A percentile compares a stretch with the other conserved stretches of the same genome.
Conservation (phyloP, 2,888 invertebrate genomes). For the Heliconius charithonia region DNA sequence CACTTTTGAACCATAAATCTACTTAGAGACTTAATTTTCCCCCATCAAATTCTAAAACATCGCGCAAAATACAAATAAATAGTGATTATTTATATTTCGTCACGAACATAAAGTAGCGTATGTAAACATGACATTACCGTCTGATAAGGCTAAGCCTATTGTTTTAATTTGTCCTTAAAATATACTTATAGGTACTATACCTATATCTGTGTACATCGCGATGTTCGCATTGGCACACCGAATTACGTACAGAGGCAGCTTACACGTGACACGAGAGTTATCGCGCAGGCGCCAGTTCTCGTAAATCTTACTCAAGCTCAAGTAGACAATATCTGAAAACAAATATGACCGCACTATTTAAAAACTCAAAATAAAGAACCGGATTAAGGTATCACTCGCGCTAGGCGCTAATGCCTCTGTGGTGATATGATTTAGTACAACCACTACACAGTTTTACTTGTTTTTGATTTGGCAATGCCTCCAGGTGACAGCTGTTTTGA, state of each 20-base stretch:
- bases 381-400: slow-evolving; percentile 80
- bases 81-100: slow-evolving; percentile 22
- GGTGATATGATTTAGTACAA: slow-evolving; percentile 78
- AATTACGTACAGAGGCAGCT: slow-evolving; percentile 80
- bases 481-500: slow-evolving; percentile 74
- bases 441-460: slow-evolving; percentile 65
- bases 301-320: slow-evolving; percentile 77
- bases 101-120: slow-evolving; percentile 57
- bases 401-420: slow-evolving; percentile 67
- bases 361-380: slow-evolving; percentile 82
- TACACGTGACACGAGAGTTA: slow-evolving; percentile 76
- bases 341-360: slow-evolving; percentile 83
- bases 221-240: slow-evolving; percentile 80
- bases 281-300: slow-evolving; percentile 78
- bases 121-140: slow-evolving; percentile 66
- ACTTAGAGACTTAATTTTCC: slow-evolving; percentile 29
- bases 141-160: slow-evolving; percentile 78
- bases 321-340: slow-evolving; percentile 79
- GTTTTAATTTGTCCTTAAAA: slow-evolving; percentile 70
- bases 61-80: background rate
- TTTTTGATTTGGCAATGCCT: slow-evolving; percentile 78
- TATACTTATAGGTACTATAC: slow-evolving; percentile 33
- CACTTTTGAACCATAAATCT: slow-evolving; percentile 40
- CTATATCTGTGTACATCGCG: slow-evolving; percentile 37
- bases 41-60: background rate